These are phyloP conservation scores for Lithophane leautieri DNA, from an alignment of 2,888 invertebrate genomes.

Conservation along the genomic window DNA sequence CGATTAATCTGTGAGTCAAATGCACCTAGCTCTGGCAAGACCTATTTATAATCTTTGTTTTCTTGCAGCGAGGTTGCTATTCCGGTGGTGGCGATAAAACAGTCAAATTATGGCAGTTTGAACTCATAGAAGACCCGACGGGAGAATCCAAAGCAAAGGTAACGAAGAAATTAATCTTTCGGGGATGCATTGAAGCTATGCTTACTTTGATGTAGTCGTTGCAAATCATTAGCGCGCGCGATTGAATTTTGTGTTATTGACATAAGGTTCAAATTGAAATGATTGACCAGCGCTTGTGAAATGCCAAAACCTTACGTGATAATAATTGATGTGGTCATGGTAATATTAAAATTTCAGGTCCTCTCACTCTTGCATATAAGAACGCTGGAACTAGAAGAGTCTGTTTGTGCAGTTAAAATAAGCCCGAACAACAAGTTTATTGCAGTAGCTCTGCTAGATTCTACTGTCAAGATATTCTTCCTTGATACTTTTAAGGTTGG, in stretches of 20 bases:
- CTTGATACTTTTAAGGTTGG: slow-evolving; percentile 97
- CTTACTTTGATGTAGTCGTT: not conserved
- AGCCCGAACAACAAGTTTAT: slow-evolving; percentile 96
- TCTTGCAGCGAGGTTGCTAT: slow-evolving; percentile 93
- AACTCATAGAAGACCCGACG: slow-evolving; percentile 93
- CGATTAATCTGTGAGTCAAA: not conserved
- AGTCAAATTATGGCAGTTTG: slow-evolving; percentile 98
- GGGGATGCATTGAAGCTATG: not conserved
- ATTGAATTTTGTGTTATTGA: not conserved
- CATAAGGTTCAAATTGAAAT: not conserved
- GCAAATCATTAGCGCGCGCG: not conserved
- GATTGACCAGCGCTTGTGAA: not conserved
- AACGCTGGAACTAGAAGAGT: slow-evolving; percentile 96
- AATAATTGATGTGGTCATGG: not conserved
- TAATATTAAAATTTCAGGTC: slow-evolving; percentile 82
- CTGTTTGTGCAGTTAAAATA: slow-evolving; percentile 95
- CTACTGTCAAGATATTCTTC: slow-evolving; percentile 98
- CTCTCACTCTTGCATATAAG: slow-evolving; percentile 94
- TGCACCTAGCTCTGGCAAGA: not conserved
- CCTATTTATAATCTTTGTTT: not conserved
- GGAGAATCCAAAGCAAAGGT: slow-evolving; percentile 91
- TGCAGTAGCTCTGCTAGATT: slow-evolving; percentile 97
- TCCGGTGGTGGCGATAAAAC: slow-evolving; percentile 97
- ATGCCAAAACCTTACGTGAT: not conserved
- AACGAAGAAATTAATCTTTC: slow-evolving; percentile 21